Evolutionary conservation across 2,113 vertebrate genomes (phyloP).

Genomic region (Alligator mississippiensis): DNA sequence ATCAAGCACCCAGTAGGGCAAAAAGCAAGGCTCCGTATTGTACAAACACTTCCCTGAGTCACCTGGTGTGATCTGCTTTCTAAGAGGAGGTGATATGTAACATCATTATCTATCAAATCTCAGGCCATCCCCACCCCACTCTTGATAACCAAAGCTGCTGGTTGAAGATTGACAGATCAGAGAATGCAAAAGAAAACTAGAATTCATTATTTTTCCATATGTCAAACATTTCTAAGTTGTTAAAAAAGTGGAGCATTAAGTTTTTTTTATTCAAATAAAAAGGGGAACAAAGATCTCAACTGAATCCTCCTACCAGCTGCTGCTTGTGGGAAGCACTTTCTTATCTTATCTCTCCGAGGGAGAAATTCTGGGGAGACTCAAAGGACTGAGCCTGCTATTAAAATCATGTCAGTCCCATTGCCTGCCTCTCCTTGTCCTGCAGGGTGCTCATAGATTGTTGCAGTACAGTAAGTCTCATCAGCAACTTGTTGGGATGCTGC

Average conservation of each 20-base stretch:
- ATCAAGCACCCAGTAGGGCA: neutral
- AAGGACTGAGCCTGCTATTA: neutral
- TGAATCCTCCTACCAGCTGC: neutral
- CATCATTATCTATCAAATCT: conserved; percentile 10
- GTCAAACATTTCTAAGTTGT: conserved; percentile 27
- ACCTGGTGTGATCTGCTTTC: neutral
- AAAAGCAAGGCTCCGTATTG: neutral
- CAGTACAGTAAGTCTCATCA: neutral
- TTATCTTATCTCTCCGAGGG: neutral
- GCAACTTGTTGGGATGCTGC: rapidly evolving
- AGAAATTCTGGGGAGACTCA: neutral
- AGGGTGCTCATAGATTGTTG: neutral
- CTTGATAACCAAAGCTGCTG: rapidly evolving
- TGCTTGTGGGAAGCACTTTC: neutral
- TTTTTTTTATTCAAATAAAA: neutral
- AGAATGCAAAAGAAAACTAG: neutral
- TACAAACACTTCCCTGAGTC: neutral
- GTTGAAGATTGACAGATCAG: conserved; percentile 64
- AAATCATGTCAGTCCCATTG: rapidly evolving
- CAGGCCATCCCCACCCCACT: conserved; percentile 27
- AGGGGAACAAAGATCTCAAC: neutral
- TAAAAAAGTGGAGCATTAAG: neutral
- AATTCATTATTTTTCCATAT: conserved; percentile 19
- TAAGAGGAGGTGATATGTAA: neutral
- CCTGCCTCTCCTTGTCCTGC: rapidly evolving